These are phyloP conservation scores for Platyscapa corneri DNA, from an alignment of 1,140 invertebrate genomes.

Conservation along the genomic window DNA sequence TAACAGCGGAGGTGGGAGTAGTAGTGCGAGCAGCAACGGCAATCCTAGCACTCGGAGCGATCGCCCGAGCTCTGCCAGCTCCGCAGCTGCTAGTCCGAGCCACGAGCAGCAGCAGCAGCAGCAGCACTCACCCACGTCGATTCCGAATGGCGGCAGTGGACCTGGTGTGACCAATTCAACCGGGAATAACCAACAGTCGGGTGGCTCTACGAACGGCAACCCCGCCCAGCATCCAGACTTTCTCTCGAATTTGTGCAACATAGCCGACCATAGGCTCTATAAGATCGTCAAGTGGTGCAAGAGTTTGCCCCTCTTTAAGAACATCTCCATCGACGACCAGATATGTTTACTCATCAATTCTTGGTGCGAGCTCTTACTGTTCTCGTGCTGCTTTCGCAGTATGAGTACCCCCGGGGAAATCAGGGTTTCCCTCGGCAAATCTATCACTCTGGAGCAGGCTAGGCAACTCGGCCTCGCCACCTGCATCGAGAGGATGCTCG, in stretches of 20 bases:
- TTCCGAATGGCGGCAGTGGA: not conserved
- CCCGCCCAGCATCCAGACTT: conserved; percentile 84
- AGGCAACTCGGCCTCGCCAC: conserved; percentile 82
- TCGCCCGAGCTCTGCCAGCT: not conserved
- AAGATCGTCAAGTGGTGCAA: conserved; percentile 99
- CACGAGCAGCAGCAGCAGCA: conserved; percentile 61
- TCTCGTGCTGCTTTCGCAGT: conserved; percentile 93
- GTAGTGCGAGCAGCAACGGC: conserved; percentile 32
- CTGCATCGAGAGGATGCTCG: conserved; percentile 94
- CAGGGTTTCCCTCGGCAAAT: conserved; percentile 84
- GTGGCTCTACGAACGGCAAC: conserved; percentile 68
- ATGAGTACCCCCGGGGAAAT: conserved; percentile 91
- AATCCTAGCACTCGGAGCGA: conserved; percentile 20
- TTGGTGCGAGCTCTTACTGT: conserved; percentile 95
- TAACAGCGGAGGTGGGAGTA: conserved; percentile 28
- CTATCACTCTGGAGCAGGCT: conserved; percentile 85
- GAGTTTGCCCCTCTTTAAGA: conserved; percentile 95
- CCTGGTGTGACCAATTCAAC: not conserved
- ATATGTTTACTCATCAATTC: conserved; percentile 97
- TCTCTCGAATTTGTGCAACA: conserved; percentile 91
- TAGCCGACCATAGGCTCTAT: conserved; percentile 95
- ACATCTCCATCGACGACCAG: conserved; percentile 97
- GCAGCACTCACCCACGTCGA: conserved; percentile 51
- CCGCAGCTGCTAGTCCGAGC: not conserved
- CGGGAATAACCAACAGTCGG: conserved; percentile 29